Conservation (phyloP, 2,888 invertebrate genomes). For the Salticus scenicus region DNA sequence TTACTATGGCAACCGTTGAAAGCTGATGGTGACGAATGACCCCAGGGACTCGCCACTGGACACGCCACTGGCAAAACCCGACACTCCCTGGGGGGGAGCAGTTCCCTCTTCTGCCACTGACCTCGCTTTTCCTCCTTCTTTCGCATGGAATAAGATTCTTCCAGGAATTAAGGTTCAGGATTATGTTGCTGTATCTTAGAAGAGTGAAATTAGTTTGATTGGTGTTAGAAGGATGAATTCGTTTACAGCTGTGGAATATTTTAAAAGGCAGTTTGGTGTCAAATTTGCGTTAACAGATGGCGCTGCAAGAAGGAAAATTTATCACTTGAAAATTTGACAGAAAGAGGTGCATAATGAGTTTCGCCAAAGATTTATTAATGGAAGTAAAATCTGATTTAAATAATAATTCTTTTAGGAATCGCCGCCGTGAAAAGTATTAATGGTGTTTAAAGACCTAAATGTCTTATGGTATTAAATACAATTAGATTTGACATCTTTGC, state of each 20-base stretch:
- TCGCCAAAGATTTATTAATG: too few relatives aligned
- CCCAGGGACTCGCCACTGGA: constrained; percentile 62
- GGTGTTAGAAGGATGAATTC: constrained; percentile 21
- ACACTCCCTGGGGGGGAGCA: constrained; percentile 46
- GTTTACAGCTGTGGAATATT: neutral
- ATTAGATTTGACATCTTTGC: too few relatives aligned
- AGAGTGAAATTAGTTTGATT: constrained; percentile 36
- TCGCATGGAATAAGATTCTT: constrained; percentile 48
- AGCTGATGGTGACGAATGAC: constrained; percentile 59
- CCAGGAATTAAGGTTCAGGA: constrained; percentile 23
- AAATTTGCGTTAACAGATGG: neutral
- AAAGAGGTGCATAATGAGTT: too few relatives aligned
- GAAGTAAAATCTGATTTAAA: too few relatives aligned
- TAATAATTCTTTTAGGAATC: too few relatives aligned
- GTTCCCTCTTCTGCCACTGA: constrained; percentile 26
- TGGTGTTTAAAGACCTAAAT: too few relatives aligned
- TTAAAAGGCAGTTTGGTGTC: neutral
- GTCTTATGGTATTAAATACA: too few relatives aligned
- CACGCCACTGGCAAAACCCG: constrained; percentile 53
- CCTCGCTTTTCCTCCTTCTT: constrained; percentile 26
- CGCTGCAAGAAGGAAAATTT: neutral
- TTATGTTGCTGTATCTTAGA: constrained; percentile 34
- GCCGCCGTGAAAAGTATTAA: too few relatives aligned
- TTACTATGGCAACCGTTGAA: constrained; percentile 42
- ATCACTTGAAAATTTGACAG: too few relatives aligned